phyloP scores from a whole-genome alignment of 1,140 invertebrate species.

The Megalopta genalis region DNA sequence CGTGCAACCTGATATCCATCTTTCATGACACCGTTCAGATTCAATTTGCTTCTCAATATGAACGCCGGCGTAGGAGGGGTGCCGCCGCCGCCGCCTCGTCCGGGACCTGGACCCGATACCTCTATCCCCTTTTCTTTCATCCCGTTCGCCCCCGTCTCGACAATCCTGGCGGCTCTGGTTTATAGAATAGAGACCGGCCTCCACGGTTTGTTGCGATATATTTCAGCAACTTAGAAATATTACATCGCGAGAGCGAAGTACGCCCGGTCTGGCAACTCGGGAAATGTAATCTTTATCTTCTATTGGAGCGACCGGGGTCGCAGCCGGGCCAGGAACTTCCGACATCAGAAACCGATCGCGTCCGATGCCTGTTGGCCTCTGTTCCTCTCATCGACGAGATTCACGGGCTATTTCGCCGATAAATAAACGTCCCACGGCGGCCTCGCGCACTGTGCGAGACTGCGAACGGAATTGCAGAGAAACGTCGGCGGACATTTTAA shows the following conservation, averaged over 20 bases:
- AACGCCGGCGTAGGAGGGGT: constrained; percentile 18
- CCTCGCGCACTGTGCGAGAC: no score
- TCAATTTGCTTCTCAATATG: constrained; percentile 72
- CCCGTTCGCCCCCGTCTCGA: background rate
- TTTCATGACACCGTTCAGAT: constrained; percentile 71
- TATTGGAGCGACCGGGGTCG: constrained; percentile 15
- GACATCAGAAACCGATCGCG: constrained; percentile 31
- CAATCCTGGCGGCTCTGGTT: constrained; percentile 37
- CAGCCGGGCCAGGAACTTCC: background rate
- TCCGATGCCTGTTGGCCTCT: constrained; percentile 11
- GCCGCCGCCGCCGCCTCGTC: constrained; percentile 40
- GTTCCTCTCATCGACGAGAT: background rate
- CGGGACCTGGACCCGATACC: constrained; percentile 40
- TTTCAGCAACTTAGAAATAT: constrained; percentile 63
- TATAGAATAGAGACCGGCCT: constrained; percentile 45
- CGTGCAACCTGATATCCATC: constrained; percentile 66
- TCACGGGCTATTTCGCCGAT: background rate
- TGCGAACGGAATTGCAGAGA: no score
- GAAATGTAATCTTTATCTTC: constrained; percentile 49
- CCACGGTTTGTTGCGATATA: constrained; percentile 50
- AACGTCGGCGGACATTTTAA: no score
- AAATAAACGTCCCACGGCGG: background rate
- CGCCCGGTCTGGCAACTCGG: constrained; percentile 34
- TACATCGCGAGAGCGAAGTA: constrained; percentile 36
- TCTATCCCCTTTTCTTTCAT: constrained; percentile 10